Evolutionary conservation across 2,113 vertebrate species (phyloP).

Genomic region (Sinosuthora webbiana): DNA sequence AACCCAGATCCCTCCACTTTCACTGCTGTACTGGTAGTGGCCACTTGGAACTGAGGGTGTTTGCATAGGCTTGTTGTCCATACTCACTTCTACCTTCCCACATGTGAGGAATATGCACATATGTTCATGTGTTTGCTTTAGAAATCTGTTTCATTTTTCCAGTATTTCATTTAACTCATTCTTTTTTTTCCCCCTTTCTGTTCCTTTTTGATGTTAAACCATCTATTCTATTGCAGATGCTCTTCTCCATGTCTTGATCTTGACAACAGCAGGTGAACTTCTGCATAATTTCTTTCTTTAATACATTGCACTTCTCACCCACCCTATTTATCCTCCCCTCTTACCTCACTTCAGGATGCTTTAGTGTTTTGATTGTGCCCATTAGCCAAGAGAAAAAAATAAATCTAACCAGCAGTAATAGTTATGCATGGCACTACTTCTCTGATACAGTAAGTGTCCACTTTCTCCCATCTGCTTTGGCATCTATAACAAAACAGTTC

Average conservation of each 20-base stretch:
- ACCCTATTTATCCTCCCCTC: slow-evolving; percentile 4
- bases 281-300: slow-evolving; percentile 78
- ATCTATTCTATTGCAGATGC: slow-evolving; percentile 88
- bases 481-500: background rate
- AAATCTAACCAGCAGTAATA: background rate
- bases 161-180: slow-evolving; percentile 63
- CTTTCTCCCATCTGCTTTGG: background rate
- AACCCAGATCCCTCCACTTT: background rate
- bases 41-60: background rate
- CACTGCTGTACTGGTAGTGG: background rate
- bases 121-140: slow-evolving; percentile 25
- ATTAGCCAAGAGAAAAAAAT: background rate
- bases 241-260: slow-evolving; percentile 95
- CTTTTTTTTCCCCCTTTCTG: slow-evolving; percentile 1
- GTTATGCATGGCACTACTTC: background rate
- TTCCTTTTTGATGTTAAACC: slow-evolving; percentile 76
- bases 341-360: slow-evolving; percentile 70
- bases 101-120: background rate
- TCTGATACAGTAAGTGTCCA: background rate
- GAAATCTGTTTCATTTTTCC: slow-evolving; percentile 46
- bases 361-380: slow-evolving; percentile 55
- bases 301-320: slow-evolving; percentile 40
- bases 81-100: background rate
- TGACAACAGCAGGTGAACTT: slow-evolving; percentile 98
- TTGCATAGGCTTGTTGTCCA: background rate